Evolutionary conservation across 2,888 invertebrate genomes (phyloP), one percentile per base, ranked within the genome.

Genomic region (Conchocele bisecta): DNA sequence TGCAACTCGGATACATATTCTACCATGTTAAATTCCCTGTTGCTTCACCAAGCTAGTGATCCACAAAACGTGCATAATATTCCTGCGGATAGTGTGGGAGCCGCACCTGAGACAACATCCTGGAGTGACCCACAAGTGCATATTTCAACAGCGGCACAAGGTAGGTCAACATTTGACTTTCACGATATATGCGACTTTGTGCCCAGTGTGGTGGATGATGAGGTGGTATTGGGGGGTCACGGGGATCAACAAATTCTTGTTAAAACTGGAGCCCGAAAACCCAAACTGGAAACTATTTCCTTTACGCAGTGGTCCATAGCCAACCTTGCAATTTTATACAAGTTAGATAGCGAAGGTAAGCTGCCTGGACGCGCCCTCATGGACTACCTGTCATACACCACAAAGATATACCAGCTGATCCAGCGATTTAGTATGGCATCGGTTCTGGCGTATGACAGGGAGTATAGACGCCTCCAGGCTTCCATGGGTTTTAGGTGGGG

Each of bases 381-480:
- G 6, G 67, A 60, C 41, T 61, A 68, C 28, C 29, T 68, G 50
- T 68, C 68, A 46, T 41, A 61, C 20, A 68, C 68, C 15, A 61
- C 48, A 3, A 29, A 59, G n/a, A n/a, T 50, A n/a, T 61, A 56
- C 31, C 60, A 48, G 29, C 54, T 67, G 15, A 24, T 61, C 28
- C 41, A 44, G 6, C 15, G 35, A 6, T 59, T 44, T 48, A 60
- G 61, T n/a, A 22, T 53, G 26, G 37, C 39, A 15, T 68, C 56
- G 15, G 50, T 57, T 3, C 22, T 61, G 22, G 24, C 57, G 28
- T 68, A 57, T 57, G 67, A 68, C 28, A 68, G 61, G 20, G 61
- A 68, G 37, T 51, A 51, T 35, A 51, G 51, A 22, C 31, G 35
- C 31, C 51, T 51, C 51, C 68, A 68, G 35, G 24, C 20, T 13